A percentile compares a stretch with the other conserved stretches of the same genome.
These are phyloP conservation scores for Gephyroberyx darwinii DNA, from an alignment of 2,797 vertebrate genomes.

Conservation along the genomic window DNA sequence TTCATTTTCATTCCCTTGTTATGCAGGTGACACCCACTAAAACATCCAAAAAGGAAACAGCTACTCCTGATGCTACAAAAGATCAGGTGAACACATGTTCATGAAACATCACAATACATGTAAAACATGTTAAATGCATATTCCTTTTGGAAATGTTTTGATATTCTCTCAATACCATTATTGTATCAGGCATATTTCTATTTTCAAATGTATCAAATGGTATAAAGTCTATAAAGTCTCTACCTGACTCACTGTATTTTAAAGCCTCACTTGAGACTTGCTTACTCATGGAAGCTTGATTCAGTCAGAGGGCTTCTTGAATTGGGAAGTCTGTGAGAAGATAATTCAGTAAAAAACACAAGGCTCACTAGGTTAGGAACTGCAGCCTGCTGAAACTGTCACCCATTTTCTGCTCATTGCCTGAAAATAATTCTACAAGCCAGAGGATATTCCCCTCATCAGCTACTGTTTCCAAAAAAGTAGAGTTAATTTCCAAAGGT, in stretches of 20 bases:
- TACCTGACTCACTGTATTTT: not conserved
- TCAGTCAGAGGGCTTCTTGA: not conserved
- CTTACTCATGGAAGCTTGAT: not conserved
- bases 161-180: not conserved
- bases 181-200: not conserved
- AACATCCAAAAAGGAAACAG: conserved; percentile 83
- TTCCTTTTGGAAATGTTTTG: not conserved
- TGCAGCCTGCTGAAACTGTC: not conserved
- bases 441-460: conserved; percentile 40
- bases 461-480: conserved; percentile 36
- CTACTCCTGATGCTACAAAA: conserved; percentile 84
- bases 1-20: conserved; percentile 48
- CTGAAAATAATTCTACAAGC: not conserved
- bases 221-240: not conserved
- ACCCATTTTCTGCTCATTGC: not conserved
- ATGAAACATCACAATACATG: not conserved
- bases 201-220: conserved; percentile 12
- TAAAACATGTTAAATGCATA: not conserved
- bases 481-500: conserved; percentile 17
- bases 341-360: not conserved
- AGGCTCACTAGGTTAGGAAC: not conserved
- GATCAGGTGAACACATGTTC: conserved; percentile 84
- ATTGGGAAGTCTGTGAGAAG: not conserved
- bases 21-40: conserved; percentile 89
- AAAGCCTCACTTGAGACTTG: not conserved